Conservation (phyloP, 1,140 invertebrate species). For the Panagrolaimus sp. region DNA sequence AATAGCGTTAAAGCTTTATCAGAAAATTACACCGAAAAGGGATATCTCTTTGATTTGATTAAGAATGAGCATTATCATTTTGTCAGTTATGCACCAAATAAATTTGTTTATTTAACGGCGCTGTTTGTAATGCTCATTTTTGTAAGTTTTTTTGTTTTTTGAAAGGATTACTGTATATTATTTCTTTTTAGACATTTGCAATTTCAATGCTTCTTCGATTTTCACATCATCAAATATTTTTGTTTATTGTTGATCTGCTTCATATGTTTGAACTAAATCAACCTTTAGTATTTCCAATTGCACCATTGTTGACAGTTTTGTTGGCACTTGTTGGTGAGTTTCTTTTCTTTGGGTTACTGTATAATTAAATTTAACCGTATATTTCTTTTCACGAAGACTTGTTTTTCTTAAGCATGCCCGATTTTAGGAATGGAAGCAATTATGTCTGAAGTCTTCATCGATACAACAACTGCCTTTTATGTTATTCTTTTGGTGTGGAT, state of each 20-base stretch:
- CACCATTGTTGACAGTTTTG: slow-evolving; percentile 89
- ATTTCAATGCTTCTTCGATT: slow-evolving; percentile 95
- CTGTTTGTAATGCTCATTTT: slow-evolving; percentile 95
- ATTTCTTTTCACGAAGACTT: not conserved
- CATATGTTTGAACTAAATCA: slow-evolving; percentile 90
- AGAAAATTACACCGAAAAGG: slow-evolving; percentile 92
- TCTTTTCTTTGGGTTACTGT: not conserved
- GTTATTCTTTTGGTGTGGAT: slow-evolving; percentile 98
- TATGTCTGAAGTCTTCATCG: slow-evolving; percentile 99
- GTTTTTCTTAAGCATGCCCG: slow-evolving; percentile 59
- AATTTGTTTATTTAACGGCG: slow-evolving; percentile 89
- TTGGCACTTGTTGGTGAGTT: slow-evolving; percentile 88
- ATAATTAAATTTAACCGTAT: not conserved
- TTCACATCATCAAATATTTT: slow-evolving; percentile 97
- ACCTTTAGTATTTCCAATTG: slow-evolving; percentile 83
- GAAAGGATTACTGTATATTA: not conserved
- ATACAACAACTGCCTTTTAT: slow-evolving; percentile 95
- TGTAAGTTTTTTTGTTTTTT: slow-evolving; percentile 70
- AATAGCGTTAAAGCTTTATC: slow-evolving; percentile 87
- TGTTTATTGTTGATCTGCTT: slow-evolving; percentile 84
- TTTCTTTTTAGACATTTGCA: slow-evolving; percentile 80
- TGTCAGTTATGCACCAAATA: slow-evolving; percentile 71
- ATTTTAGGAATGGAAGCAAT: slow-evolving; percentile 92
- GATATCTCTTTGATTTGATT: slow-evolving; percentile 77
- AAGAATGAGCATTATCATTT: slow-evolving; percentile 98